Percentiles rank a stretch among this genome's conserved stretches.
These are phyloP conservation scores for Oncorhynchus clarkii DNA, from an alignment of 2,113 vertebrate species.

Conservation along the genomic window DNA sequence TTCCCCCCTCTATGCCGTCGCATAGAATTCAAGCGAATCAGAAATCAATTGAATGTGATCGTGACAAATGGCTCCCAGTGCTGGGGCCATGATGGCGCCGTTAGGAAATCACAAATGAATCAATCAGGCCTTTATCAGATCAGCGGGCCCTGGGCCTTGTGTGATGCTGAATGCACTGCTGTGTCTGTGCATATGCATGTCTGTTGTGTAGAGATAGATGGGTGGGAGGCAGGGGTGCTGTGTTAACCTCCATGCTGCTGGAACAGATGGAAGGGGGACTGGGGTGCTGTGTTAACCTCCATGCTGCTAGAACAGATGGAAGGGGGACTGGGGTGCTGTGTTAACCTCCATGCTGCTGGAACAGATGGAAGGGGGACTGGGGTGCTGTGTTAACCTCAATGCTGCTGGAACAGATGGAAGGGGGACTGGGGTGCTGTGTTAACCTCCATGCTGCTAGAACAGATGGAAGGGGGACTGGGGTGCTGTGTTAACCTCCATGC, in stretches of 20 bases:
- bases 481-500: too few species aligned
- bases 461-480: too few species aligned
- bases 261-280: neutral
- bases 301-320: neutral
- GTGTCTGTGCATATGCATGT: conserved; percentile 34
- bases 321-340: neutral
- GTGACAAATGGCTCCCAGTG: conserved; percentile 74
- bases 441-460: too few species aligned
- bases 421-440: neutral
- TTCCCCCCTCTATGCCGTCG: conserved; percentile 16
- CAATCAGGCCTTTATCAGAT: conserved; percentile 74
- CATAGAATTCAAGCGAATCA: conserved; percentile 69
- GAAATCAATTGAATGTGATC: conserved; percentile 77
- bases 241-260: neutral
- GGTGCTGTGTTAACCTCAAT: neutral
- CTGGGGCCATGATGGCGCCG: conserved; percentile 43
- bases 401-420: neutral
- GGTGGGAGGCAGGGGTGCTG: neutral
- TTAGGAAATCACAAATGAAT: conserved; percentile 73
- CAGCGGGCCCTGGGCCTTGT: conserved; percentile 29
- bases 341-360: neutral
- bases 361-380: neutral
- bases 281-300: neutral
- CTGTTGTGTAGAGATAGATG: conserved; percentile 30
- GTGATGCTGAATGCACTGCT: conserved; percentile 25